Conservation (phyloP, 92 coral and sea anemone genomes). For the Metridium senile region DNA sequence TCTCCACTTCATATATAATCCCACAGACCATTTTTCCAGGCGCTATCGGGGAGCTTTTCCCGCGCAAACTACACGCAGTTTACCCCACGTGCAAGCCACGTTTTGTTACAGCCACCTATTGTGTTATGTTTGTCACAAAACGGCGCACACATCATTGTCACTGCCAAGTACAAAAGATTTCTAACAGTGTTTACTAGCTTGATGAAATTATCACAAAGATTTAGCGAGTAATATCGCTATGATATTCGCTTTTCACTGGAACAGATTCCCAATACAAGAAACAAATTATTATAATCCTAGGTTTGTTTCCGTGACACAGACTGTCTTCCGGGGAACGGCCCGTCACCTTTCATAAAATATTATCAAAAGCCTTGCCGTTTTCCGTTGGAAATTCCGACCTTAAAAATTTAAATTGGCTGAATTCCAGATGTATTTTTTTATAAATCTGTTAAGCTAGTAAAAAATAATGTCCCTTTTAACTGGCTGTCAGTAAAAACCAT, state of each 20-base stretch:
- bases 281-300: neutral
- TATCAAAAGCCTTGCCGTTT: slow-evolving; percentile 7
- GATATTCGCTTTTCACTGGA: neutral
- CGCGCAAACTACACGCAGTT: slow-evolving; percentile 19
- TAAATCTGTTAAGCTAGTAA: neutral
- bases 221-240: neutral
- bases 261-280: neutral
- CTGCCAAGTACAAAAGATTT: slow-evolving; percentile 5
- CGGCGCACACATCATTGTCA: slow-evolving; percentile 31
- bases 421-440: slow-evolving; percentile 1
- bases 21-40: slow-evolving; percentile 7
- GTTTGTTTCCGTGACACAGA: slow-evolving; percentile 29
- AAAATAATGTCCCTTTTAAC: too few relatives aligned
- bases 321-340: slow-evolving; percentile 25
- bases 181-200: neutral
- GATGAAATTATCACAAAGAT: slow-evolving; percentile 1
- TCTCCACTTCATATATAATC: neutral
- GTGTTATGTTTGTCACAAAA: slow-evolving; percentile 27
- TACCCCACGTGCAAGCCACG: slow-evolving; percentile 32
- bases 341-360: slow-evolving; percentile 24
- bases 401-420: slow-evolving; percentile 11
- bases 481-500: too few relatives aligned
- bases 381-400: slow-evolving; percentile 20
- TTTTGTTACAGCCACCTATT: slow-evolving; percentile 27
- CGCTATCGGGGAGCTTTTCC: slow-evolving; percentile 12